Base-by-base conservation (phyloP, 2,113 vertebrate genomes). In the Tachycineta bicolor region DNA sequence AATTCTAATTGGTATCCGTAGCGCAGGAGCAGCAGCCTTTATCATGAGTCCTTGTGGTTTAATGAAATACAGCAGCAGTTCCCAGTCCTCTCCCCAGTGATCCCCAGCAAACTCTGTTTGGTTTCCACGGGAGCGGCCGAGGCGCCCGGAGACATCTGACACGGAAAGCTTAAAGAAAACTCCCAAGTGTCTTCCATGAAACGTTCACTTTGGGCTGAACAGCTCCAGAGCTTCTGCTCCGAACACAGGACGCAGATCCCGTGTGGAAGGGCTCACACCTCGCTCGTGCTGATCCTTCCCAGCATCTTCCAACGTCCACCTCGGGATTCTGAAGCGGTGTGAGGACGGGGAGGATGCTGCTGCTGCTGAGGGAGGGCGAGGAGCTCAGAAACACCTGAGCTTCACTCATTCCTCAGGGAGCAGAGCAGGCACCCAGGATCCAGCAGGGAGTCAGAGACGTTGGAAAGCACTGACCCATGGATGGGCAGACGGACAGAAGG, bases 51-150 rank as follows among this genome's bases (percentile, higher is more conserved):
- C 56, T 52, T 29, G 83, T 50, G 91, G 86, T 81, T 96, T 92
- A 95, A 91, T 77, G 91, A 93, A 92, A 92, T 13, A 60, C 78
- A 96, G 92, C 89, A 96, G 84, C 94, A 94, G 78, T 79, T 79
- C 91, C 91, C 93, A 78, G 62, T 37, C 62, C 77, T 43, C 74
- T 76, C 77, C 96, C 52, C 91, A 65, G 81, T 18, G 79, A 91
- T 73, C 43, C 93, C 87, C 91, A 91, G 78, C 65, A 80, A 90
- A 67, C 75, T 64, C 83, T 43, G 64, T 60, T 78, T 34, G 74
- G 91, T 84, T 95, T 91, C 93, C 75, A 56, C 1, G 7, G 91
- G 87, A 94, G 71, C 5, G 0, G 56, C 31, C 2, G 0, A 73
- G 83, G 18, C 41, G 73, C 67, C 44, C 0, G 0, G 89, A 58